These are phyloP conservation scores for Coecobrya sp. DNA, from an alignment of 2,888 invertebrate genomes.

Conservation along the genomic window DNA sequence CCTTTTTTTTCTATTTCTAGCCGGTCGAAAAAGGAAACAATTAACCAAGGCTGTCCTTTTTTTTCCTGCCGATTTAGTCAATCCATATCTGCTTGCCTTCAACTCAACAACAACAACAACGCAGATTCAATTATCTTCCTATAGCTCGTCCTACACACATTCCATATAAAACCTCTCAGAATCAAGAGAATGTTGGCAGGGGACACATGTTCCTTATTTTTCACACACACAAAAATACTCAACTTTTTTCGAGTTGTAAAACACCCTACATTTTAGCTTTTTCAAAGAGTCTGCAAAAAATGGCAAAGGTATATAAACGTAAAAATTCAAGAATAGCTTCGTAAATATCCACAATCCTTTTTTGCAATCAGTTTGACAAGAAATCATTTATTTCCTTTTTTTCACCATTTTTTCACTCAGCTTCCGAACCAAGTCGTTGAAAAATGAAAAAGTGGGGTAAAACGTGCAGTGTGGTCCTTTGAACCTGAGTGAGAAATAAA, in stretches of 20 bases:
- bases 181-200: too few relatives aligned
- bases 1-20: not conserved
- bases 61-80: slow-evolving; percentile 14
- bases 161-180: too few relatives aligned
- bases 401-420: not conserved
- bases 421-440: not conserved
- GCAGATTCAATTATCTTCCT: too few relatives aligned
- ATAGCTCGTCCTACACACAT: too few relatives aligned
- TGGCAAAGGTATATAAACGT: too few relatives aligned
- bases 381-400: slow-evolving; percentile 1
- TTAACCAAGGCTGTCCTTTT: slow-evolving; percentile 14
- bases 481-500: too few relatives aligned
- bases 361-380: slow-evolving; percentile 55
- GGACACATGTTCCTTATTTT: too few relatives aligned
- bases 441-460: not conserved
- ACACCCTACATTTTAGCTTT: too few relatives aligned
- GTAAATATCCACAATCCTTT: too few relatives aligned
- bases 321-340: too few relatives aligned
- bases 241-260: not conserved
- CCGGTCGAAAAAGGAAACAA: slow-evolving; percentile 51
- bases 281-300: too few relatives aligned
- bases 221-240: too few relatives aligned
- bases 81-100: slow-evolving; percentile 15
- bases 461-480: not conserved
- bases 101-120: slow-evolving; percentile 7